Percentiles rank a stretch among this genome's conserved stretches.
Conservation (phyloP, 2,113 vertebrate species). For the Ochotona curzoniae region DNA sequence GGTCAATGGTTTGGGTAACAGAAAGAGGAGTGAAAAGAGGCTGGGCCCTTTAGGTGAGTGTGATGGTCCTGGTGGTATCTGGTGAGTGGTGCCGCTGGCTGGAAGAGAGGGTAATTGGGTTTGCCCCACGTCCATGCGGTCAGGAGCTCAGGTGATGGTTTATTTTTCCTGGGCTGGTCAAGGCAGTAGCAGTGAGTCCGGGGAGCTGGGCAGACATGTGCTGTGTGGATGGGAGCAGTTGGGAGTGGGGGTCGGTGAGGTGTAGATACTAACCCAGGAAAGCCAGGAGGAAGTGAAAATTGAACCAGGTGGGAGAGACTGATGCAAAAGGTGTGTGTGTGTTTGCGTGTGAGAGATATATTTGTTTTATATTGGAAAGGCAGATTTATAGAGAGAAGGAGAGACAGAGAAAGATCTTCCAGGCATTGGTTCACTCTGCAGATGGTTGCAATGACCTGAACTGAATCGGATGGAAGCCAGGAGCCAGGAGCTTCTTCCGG, state of each 20-base stretch:
- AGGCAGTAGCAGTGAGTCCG: not conserved
- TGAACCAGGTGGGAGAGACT: conserved; percentile 6
- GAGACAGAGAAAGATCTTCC: too few relatives aligned
- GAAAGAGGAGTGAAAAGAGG: conserved; percentile 12
- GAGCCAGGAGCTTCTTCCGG: too few relatives aligned
- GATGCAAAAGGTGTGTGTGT: not conserved
- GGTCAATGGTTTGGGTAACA: not conserved
- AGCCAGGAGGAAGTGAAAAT: not conserved
- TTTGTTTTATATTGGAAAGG: too few relatives aligned
- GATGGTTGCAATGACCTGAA: too few relatives aligned
- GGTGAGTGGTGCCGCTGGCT: not conserved
- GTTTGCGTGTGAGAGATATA: too few relatives aligned
- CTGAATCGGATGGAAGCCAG: too few relatives aligned
- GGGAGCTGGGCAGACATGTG: not conserved
- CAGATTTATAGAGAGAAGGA: too few relatives aligned
- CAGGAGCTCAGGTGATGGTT: not conserved
- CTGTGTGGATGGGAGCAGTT: not conserved
- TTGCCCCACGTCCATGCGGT: not conserved
- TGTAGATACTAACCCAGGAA: not conserved
- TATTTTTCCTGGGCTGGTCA: not conserved
- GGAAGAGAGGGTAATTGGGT: not conserved
- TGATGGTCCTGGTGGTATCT: not conserved
- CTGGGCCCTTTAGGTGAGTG: not conserved
- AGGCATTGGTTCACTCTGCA: too few relatives aligned
- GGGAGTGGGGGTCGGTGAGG: not conserved